These are phyloP conservation scores for Amblyjoppa fuscipennis DNA, from an alignment of 2,888 invertebrate species.

Conservation along the genomic window DNA sequence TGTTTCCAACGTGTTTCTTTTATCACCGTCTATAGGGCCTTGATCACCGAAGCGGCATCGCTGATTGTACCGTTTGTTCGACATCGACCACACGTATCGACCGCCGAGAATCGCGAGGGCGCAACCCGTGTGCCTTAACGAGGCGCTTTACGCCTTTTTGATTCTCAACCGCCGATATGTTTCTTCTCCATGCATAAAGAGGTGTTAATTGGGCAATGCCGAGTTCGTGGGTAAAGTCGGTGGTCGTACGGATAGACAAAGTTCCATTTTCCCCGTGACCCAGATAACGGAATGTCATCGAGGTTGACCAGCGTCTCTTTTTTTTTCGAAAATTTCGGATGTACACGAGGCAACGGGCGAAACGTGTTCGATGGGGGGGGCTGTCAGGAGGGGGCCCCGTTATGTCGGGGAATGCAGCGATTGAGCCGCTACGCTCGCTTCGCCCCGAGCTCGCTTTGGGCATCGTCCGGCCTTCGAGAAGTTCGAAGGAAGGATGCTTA, in stretches of 20 bases:
- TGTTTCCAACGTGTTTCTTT: not conserved
- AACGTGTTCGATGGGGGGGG: constrained; percentile 59
- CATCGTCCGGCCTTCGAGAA: constrained; percentile 9
- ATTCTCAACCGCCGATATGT: too few relatives aligned
- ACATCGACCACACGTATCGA: too few relatives aligned
- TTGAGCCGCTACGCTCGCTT: constrained; percentile 64
- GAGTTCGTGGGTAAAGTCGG: not conserved
- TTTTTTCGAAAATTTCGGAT: constrained; percentile 57
- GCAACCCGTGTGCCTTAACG: too few relatives aligned
- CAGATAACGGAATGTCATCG: constrained; percentile 57
- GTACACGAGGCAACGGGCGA: constrained; percentile 53
- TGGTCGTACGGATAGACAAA: constrained; percentile 26
- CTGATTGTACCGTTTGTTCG: constrained; percentile 14
- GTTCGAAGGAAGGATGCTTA: constrained; percentile 26
- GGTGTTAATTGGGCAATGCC: constrained; percentile 15
- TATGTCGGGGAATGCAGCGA: constrained; percentile 78
- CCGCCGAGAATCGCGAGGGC: too few relatives aligned
- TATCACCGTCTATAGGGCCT: not conserved
- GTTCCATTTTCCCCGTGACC: constrained; percentile 61
- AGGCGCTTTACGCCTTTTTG: too few relatives aligned
- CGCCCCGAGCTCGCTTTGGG: constrained; percentile 52
- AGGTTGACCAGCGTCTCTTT: constrained; percentile 55
- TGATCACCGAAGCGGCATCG: not conserved
- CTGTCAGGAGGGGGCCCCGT: constrained; percentile 71
- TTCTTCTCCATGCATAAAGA: not conserved